These are phyloP conservation scores for Ophion ventricosus DNA, from an alignment of 2,888 invertebrate species.

Conservation along the genomic window DNA sequence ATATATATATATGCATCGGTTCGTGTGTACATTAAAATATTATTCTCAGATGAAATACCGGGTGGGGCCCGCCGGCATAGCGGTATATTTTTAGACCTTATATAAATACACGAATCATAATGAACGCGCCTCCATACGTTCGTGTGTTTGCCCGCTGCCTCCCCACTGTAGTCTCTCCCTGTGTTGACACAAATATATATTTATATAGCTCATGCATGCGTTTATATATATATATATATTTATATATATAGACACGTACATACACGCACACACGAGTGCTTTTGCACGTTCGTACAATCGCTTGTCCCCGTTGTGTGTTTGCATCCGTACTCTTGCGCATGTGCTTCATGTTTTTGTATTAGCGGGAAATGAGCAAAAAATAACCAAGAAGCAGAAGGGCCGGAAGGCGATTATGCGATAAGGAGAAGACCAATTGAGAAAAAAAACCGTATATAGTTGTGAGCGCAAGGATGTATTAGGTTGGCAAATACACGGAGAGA, in stretches of 20 bases:
- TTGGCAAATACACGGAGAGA: no score
- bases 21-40: conserved; percentile 80
- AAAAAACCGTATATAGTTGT: conserved; percentile 16
- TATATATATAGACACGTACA: background rate
- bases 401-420: no score
- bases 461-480: no score
- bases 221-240: background rate
- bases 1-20: conserved; percentile 64
- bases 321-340: conserved; percentile 31
- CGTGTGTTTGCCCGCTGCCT: conserved; percentile 69
- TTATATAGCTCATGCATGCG: conserved; percentile 12
- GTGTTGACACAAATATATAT: conserved; percentile 38
- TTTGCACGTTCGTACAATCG: conserved; percentile 55
- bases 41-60: conserved; percentile 84
- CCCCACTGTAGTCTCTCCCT: conserved; percentile 70
- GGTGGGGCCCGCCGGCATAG: conserved; percentile 82
- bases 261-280: conserved; percentile 17
- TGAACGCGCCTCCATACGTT: conserved; percentile 79
- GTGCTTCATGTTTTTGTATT: conserved; percentile 44
- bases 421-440: conserved; percentile 40
- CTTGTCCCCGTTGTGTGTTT: conserved; percentile 55
- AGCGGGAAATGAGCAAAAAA: conserved; percentile 35
- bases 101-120: conserved; percentile 84
- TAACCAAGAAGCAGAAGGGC: background rate
- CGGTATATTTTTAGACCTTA: conserved; percentile 83